These are phyloP conservation scores for Spilosoma lubricipeda DNA, from an alignment of 2,888 invertebrate species.

Conservation along the genomic window DNA sequence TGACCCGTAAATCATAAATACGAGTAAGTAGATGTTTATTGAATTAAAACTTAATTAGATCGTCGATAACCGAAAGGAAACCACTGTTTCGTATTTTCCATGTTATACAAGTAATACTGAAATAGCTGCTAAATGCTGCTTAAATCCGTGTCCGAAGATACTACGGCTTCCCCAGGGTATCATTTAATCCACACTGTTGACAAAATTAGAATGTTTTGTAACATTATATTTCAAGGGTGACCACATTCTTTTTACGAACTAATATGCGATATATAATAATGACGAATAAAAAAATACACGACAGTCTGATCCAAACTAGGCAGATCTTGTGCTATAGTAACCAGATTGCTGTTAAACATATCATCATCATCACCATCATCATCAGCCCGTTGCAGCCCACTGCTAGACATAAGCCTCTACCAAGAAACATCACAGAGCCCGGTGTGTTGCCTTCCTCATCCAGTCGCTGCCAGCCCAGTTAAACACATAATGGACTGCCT, in stretches of 20 bases:
- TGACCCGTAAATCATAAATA: not conserved
- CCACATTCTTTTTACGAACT: not conserved
- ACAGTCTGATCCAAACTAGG: too few relatives aligned
- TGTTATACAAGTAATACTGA: slow-evolving; percentile 28
- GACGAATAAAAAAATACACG: not conserved
- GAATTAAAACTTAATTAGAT: slow-evolving; percentile 28
- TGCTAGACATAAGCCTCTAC: too few relatives aligned
- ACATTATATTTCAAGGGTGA: not conserved
- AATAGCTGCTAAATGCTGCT: slow-evolving; percentile 36
- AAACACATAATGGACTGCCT: too few relatives aligned
- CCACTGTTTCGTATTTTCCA: slow-evolving; percentile 35
- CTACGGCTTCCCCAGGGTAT: slow-evolving; percentile 28
- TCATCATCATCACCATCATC: too few relatives aligned
- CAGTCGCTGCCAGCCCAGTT: too few relatives aligned
- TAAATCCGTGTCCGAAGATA: slow-evolving; percentile 31
- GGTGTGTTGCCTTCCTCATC: too few relatives aligned
- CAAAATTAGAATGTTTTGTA: slow-evolving; percentile 19
- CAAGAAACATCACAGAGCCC: too few relatives aligned
- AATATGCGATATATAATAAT: not conserved
- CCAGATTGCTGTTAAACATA: too few relatives aligned
- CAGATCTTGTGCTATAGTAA: too few relatives aligned
- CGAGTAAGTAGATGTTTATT: not conserved
- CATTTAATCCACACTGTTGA: slow-evolving; percentile 25
- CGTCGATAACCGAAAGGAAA: slow-evolving; percentile 23
- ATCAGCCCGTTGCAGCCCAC: too few relatives aligned